These are phyloP conservation scores for Chironomus riparius DNA, from an alignment of 2,888 invertebrate species.

Conservation along the genomic window DNA sequence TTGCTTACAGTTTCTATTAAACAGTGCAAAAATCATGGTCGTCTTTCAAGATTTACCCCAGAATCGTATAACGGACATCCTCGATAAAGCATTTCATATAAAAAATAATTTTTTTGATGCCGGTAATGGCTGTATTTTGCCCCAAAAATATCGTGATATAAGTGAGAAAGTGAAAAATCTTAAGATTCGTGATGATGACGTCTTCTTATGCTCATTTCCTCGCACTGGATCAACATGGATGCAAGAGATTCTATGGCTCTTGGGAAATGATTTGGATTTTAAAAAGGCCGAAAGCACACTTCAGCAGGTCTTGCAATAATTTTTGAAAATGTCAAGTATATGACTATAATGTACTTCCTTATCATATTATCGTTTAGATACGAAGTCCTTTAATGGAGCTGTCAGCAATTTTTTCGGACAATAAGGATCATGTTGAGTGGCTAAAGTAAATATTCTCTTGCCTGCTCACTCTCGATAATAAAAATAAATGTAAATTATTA, in stretches of 20 bases:
- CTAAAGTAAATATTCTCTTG: conserved; percentile 41
- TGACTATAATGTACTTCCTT: too few relatives aligned
- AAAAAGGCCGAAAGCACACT: conserved; percentile 54
- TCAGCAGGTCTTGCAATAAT: conserved; percentile 29
- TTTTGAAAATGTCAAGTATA: too few relatives aligned
- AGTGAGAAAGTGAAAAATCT: conserved; percentile 62
- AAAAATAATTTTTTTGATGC: conserved; percentile 7
- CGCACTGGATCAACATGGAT: conserved; percentile 90
- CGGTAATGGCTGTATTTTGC: conserved; percentile 44
- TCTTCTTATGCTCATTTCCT: conserved; percentile 82
- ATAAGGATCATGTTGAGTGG: conserved; percentile 48
- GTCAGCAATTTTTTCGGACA: conserved; percentile 51
- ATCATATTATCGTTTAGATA: conserved; percentile 30
- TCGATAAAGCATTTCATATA: neutral
- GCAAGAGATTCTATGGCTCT: conserved; percentile 88
- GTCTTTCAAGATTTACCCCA: neutral
- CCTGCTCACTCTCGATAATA: too few relatives aligned
- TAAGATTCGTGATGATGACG: conserved; percentile 63
- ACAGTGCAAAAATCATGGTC: neutral
- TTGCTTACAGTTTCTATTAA: neutral
- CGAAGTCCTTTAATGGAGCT: conserved; percentile 71
- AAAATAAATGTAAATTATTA: too few relatives aligned
- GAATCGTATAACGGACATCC: neutral
- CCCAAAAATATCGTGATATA: conserved; percentile 57
- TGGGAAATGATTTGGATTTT: conserved; percentile 70